phyloP scores from a whole-genome alignment of 2,888 invertebrate genomes.

The Cataglyphis altisquamis region DNA sequence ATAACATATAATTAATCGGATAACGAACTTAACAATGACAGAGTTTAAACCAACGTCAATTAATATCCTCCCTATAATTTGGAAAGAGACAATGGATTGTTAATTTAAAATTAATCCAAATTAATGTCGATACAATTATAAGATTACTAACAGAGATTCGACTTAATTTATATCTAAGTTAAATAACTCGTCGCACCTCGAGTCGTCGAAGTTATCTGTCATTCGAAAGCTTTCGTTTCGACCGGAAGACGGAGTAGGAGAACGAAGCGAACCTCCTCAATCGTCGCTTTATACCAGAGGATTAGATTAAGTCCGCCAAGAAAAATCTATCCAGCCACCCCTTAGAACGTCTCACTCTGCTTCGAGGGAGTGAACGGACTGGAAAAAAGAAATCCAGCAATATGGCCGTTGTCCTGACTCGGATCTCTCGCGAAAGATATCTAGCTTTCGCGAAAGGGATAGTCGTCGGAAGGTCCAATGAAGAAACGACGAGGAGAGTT shows the following conservation, averaged over 20 bases:
- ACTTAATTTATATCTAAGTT: conserved; percentile 20
- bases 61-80: neutral
- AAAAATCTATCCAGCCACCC: conserved; percentile 83
- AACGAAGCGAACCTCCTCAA: conserved; percentile 68
- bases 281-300: conserved; percentile 83
- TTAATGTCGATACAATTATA: neutral
- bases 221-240: conserved; percentile 37
- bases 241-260: conserved; percentile 50
- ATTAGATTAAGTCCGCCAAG: conserved; percentile 85
- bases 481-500: conserved; percentile 69
- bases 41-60: neutral
- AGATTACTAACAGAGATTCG: neutral
- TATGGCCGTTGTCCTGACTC: conserved; percentile 82
- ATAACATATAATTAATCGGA: neutral
- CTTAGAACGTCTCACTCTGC: conserved; percentile 51
- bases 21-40: neutral
- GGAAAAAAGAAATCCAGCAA: conserved; percentile 81
- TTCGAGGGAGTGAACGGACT: conserved; percentile 62
- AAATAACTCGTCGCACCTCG: conserved; percentile 13
- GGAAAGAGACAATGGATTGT: neutral
- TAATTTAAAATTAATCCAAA: neutral
- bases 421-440: conserved; percentile 80
- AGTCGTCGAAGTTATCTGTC: conserved; percentile 39
- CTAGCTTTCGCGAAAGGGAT: conserved; percentile 73
- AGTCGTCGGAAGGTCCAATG: conserved; percentile 72